Evolutionary conservation across 2,888 invertebrate genomes (phyloP).

Genomic region (Gasteruption jaculator): DNA sequence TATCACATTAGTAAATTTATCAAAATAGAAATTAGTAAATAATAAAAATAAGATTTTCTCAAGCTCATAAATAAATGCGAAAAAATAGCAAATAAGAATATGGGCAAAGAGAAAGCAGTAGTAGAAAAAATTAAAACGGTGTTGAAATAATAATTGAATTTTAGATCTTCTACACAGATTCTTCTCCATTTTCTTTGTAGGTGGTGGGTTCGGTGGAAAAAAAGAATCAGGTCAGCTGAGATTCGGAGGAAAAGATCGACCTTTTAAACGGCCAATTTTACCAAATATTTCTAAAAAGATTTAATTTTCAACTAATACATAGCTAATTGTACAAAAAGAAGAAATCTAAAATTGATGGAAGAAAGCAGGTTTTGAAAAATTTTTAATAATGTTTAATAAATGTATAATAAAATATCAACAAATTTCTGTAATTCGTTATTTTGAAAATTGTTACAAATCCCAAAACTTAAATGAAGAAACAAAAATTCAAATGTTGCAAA

Average conservation of each 20-base stretch:
- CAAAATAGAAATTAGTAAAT: too few species aligned
- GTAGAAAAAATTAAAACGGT: slow-evolving; percentile 8
- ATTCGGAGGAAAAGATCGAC: slow-evolving; percentile 78
- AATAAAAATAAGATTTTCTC: too few species aligned
- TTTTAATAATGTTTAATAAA: background rate
- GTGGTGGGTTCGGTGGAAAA: slow-evolving; percentile 83
- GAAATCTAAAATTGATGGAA: slow-evolving; percentile 3
- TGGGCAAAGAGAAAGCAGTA: too few species aligned
- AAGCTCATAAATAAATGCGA: too few species aligned
- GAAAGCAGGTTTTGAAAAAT: background rate
- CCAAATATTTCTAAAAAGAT: slow-evolving; percentile 23
- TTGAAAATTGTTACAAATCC: too few species aligned
- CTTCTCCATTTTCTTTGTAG: slow-evolving; percentile 33
- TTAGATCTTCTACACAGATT: background rate
- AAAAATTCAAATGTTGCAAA: too few species aligned
- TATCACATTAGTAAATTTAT: too few species aligned
- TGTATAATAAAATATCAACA: background rate
- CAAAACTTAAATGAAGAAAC: too few species aligned
- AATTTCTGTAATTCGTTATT: too few species aligned
- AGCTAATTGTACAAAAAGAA: too few species aligned
- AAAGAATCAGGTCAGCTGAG: slow-evolving; percentile 84
- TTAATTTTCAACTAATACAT: too few species aligned
- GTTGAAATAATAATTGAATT: background rate
- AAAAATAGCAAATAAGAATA: too few species aligned
- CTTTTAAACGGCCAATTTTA: slow-evolving; percentile 66